Evolutionary conservation across 2,888 invertebrate species (phyloP).

Genomic region (Diloba caeruleocephala): DNA sequence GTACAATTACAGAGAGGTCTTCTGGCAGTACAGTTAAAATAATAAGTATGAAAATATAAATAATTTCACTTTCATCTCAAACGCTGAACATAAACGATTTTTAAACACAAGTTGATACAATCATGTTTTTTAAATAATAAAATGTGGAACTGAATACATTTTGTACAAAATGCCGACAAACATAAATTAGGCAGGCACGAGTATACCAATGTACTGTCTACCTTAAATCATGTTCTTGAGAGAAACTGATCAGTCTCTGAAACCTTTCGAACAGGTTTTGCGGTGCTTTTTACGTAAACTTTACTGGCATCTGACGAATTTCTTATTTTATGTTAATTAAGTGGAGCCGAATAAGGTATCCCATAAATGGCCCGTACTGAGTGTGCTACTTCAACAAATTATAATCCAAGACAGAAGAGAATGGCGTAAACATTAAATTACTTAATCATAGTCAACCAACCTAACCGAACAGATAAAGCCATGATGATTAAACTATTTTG

Average conservation of each 20-base stretch:
- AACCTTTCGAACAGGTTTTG: slow-evolving; percentile 29
- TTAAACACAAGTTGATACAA: not conserved
- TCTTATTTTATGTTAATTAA: slow-evolving; percentile 36
- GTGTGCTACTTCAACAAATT: too few relatives aligned
- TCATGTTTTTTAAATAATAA: not conserved
- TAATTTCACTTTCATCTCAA: not conserved
- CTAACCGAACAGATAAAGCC: too few relatives aligned
- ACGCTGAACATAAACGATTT: not conserved
- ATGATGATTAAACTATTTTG: too few relatives aligned
- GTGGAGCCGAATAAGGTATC: slow-evolving; percentile 3
- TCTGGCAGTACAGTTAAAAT: too few relatives aligned
- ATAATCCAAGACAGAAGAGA: too few relatives aligned
- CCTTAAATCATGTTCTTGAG: slow-evolving; percentile 12
- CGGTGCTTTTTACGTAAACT: slow-evolving; percentile 24
- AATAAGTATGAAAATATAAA: too few relatives aligned
- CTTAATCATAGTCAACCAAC: too few relatives aligned
- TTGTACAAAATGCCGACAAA: not conserved
- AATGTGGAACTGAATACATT: slow-evolving; percentile 5
- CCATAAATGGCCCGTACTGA: slow-evolving; percentile 18
- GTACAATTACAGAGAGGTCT: too few relatives aligned
- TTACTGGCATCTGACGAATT: slow-evolving; percentile 5
- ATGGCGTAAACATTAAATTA: too few relatives aligned
- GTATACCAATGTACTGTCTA: slow-evolving; percentile 6
- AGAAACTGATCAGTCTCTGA: slow-evolving; percentile 29
- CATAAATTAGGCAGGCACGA: not conserved